Conservation (phyloP, 92 coral and sea anemone genomes). For the Phenganax stokvisi region DNA sequence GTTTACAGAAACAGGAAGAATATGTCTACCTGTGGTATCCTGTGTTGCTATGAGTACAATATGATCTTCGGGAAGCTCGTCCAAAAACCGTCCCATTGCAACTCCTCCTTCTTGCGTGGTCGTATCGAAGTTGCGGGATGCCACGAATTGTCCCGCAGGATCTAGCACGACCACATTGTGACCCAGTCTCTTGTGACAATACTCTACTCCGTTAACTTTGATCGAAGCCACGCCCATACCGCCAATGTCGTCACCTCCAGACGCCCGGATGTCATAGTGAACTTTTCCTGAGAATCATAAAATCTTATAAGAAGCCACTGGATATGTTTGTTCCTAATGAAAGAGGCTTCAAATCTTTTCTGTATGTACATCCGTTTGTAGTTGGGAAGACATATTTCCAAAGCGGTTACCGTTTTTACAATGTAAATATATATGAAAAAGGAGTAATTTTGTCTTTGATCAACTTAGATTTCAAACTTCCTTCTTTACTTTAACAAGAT, state of each 20-base stretch:
- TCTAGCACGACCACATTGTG: conserved; percentile 91
- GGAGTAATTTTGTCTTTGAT: no score
- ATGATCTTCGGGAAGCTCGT: conserved; percentile 87
- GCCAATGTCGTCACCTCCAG: conserved; percentile 97
- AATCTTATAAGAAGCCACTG: neutral
- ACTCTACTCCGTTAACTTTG: conserved; percentile 84
- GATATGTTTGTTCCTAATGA: no score
- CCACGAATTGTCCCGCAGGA: conserved; percentile 82
- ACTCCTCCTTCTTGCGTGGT: conserved; percentile 68
- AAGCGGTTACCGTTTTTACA: no score
- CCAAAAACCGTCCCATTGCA: conserved; percentile 80
- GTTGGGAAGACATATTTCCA: no score
- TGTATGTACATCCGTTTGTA: no score
- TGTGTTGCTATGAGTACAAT: conserved; percentile 90
- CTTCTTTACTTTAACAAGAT: no score
- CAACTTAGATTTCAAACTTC: no score
- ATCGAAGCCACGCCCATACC: conserved; percentile 90
- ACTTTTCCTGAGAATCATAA: conserved; percentile 62
- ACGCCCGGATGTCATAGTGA: conserved; percentile 86
- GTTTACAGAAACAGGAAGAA: no score
- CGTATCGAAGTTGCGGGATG: conserved; percentile 79
- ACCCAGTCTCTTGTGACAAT: conserved; percentile 85
- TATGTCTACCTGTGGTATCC: conserved; percentile 57
- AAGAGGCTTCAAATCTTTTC: no score
- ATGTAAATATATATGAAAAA: no score